Conservation (phyloP, 2,888 invertebrate genomes). For the Emesis russula region DNA sequence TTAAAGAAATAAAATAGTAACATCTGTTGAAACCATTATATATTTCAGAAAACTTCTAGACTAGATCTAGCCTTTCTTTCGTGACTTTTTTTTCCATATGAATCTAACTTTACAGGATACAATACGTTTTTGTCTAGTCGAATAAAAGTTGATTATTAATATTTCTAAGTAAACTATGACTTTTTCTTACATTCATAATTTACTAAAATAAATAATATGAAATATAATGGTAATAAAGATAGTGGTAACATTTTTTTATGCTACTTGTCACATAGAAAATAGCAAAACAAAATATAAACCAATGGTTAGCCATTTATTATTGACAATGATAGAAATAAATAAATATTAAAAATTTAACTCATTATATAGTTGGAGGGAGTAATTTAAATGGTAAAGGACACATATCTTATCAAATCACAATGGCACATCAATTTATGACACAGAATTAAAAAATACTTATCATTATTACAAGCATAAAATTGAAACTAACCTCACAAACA, state of each 20-base stretch:
- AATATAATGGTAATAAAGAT: neutral
- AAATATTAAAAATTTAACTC: neutral
- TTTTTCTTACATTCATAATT: no score
- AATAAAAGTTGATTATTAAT: no score
- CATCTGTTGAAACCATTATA: neutral
- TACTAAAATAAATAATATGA: no score
- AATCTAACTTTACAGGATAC: no score
- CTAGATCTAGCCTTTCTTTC: no score
- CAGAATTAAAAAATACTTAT: neutral
- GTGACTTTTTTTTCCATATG: no score
- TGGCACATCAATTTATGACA: neutral
- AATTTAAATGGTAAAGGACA: neutral
- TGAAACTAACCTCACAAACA: constrained; percentile 95
- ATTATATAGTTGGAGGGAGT: neutral
- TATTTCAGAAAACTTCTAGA: no score
- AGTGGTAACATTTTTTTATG: neutral
- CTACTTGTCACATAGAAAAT: neutral
- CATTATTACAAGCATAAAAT: constrained; percentile 48
- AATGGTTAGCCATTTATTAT: neutral
- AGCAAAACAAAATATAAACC: neutral
- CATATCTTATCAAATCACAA: neutral
- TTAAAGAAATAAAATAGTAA: neutral
- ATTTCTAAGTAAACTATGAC: no score
- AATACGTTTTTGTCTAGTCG: no score
- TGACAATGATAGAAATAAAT: neutral